These are phyloP conservation scores for Melanotus villosus DNA, from an alignment of 2,888 invertebrate genomes.

Conservation along the genomic window DNA sequence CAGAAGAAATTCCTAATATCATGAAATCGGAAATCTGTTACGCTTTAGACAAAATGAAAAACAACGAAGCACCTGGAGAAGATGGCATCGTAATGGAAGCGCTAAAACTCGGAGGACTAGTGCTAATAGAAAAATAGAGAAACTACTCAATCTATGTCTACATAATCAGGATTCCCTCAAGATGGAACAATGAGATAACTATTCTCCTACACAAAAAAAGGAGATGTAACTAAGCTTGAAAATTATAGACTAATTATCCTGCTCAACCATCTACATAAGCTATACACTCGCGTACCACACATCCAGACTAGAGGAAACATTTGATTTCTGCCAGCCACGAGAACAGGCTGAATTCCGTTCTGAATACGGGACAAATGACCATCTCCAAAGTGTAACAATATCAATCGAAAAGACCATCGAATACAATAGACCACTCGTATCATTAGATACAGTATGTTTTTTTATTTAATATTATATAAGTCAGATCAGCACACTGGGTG, in stretches of 20 bases:
- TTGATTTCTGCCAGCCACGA: no score
- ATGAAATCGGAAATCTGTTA: no score
- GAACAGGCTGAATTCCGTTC: background rate
- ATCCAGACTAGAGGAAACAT: background rate
- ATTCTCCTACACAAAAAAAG: background rate
- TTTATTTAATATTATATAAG: no score
- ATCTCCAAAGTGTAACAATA: background rate
- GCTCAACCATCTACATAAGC: background rate
- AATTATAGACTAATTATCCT: no score
- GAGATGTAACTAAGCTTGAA: background rate
- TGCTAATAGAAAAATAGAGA: constrained; percentile 5
- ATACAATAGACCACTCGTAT: constrained; percentile 10
- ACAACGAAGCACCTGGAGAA: no score
- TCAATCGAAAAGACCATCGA: background rate
- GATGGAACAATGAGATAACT: background rate
- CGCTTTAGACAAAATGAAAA: no score
- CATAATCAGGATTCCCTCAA: background rate
- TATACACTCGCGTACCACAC: background rate
- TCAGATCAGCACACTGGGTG: no score
- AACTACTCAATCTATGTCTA: background rate
- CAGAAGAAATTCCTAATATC: no score
- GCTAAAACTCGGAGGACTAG: background rate
- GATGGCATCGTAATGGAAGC: no score
- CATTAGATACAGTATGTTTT: no score
- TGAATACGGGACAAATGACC: background rate